Percentiles rank a stretch among this genome's conserved stretches.
Conservation (phyloP, 92 coral and sea anemone species). For the Palythoa grandiflora region DNA sequence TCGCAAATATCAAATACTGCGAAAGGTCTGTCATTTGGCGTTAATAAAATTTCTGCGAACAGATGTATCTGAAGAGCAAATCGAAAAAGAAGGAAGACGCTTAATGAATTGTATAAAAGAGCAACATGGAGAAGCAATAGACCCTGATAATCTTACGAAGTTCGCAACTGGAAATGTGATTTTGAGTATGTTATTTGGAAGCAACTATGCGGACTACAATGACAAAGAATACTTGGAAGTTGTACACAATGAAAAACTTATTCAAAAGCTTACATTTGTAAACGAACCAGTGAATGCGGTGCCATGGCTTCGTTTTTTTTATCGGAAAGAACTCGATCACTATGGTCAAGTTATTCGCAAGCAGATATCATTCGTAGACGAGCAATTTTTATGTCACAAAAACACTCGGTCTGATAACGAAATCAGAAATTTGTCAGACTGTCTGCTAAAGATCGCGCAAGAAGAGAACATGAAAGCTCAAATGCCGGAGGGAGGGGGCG, state of each 20-base stretch:
- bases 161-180: conserved; percentile 75
- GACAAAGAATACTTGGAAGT: conserved; percentile 45
- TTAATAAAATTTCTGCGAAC: conserved; percentile 63
- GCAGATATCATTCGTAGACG: conserved; percentile 1
- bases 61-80: conserved; percentile 54
- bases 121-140: conserved; percentile 52
- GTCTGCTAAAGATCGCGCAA: background rate
- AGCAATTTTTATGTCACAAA: background rate
- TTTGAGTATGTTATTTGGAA: conserved; percentile 71
- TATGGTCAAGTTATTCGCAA: background rate
- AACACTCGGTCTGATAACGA: background rate
- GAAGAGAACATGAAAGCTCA: background rate
- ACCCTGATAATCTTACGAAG: conserved; percentile 47
- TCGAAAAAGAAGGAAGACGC: conserved; percentile 56
- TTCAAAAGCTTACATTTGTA: conserved; percentile 49
- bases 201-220: conserved; percentile 38
- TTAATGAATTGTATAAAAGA: conserved; percentile 45
- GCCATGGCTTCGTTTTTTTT: conserved; percentile 26
- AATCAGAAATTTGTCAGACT: background rate
- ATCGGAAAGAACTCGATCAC: background rate
- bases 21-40: conserved; percentile 60
- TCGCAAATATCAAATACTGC: conserved; percentile 42
- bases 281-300: conserved; percentile 64
- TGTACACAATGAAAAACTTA: conserved; percentile 50
- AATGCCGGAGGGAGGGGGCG: background rate